Base-by-base conservation (phyloP, 2,888 invertebrate species). In the Uloborus plumipes region DNA sequence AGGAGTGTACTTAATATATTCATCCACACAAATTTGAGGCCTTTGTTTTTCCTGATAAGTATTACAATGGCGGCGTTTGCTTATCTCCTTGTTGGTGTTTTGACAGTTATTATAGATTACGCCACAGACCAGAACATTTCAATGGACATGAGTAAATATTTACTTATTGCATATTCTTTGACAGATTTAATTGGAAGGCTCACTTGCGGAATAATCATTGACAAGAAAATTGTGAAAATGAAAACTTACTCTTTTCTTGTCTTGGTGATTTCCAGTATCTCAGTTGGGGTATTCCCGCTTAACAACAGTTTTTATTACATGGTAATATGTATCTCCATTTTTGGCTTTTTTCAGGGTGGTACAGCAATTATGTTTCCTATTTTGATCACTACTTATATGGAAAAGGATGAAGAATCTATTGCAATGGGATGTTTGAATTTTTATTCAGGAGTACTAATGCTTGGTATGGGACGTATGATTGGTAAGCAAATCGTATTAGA, bases 101-200 rank as follows among this genome's bases (percentile, higher is more conserved):
- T 80, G 1, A 85, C 85, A 49, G 78, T 85, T 20, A 85, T 85
- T 47, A 76, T 85, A 16, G 86, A 86, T 31, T 84, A 78, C 53
- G 85, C 79, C 0, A 76, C 77, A 4, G 86, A 86, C 50, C 67
- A 78, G 31, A 84, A 82, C 11, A 62, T 85, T 2, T 62, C 78
- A 14, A 66, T 66, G 15, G 77, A 77, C 1, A 16, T 76, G 22
- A 77, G 85, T 13, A 85, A 84, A 15, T 74, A 73, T 15, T 66
- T 86, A 14, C 64, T 86, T 20, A 84, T 80, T 7, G 80, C 62
- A 0, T 85, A 85, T 66, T 85, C 85, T 14, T 59, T 78, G n/a
- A 73, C 84, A 1, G 86, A 86, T 66, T 75, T 86, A 3, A 55
- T 86, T 2, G 85, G 86, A 2, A 50, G 86, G 31, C 67, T 85